A percentile compares a stretch with the other conserved stretches of the same genome.
Conservation (phyloP, 2,113 vertebrate species). For the Sminthopsis crassicaudata region DNA sequence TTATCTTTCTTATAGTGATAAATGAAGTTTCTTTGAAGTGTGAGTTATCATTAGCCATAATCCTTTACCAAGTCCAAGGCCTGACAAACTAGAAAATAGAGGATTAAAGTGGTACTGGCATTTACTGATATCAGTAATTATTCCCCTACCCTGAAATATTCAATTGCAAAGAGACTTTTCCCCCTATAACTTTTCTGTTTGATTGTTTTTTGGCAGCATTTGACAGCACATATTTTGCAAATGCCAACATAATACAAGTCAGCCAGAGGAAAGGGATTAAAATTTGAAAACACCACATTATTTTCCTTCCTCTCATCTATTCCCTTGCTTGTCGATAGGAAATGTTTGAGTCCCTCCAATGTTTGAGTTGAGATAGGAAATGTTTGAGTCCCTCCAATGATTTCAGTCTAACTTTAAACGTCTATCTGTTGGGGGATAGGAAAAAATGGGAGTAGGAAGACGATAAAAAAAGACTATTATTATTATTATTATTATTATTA, state of each 20-base stretch:
- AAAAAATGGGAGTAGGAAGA: too few relatives aligned
- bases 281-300: background rate
- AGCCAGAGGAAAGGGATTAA: background rate
- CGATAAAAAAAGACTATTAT: background rate
- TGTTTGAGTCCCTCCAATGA: background rate
- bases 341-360: background rate
- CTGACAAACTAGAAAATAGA: slow-evolving; percentile 20
- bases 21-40: background rate
- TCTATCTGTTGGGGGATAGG: background rate
- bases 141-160: slow-evolving; percentile 12
- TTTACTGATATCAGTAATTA: slow-evolving; percentile 14
- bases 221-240: background rate
- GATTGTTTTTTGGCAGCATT: slow-evolving; percentile 31
- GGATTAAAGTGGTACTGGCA: slow-evolving; percentile 24
- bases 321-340: background rate
- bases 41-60: slow-evolving; percentile 30
- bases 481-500: background rate
- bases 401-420: background rate
- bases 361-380: too few relatives aligned
- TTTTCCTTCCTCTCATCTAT: background rate
- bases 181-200: background rate
- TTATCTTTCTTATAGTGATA: slow-evolving; percentile 5
- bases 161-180: background rate
- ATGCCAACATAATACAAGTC: background rate
- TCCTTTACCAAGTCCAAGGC: background rate